Evolutionary conservation across 2,888 invertebrate genomes (phyloP).

Genomic region (Brachycybe producta): DNA sequence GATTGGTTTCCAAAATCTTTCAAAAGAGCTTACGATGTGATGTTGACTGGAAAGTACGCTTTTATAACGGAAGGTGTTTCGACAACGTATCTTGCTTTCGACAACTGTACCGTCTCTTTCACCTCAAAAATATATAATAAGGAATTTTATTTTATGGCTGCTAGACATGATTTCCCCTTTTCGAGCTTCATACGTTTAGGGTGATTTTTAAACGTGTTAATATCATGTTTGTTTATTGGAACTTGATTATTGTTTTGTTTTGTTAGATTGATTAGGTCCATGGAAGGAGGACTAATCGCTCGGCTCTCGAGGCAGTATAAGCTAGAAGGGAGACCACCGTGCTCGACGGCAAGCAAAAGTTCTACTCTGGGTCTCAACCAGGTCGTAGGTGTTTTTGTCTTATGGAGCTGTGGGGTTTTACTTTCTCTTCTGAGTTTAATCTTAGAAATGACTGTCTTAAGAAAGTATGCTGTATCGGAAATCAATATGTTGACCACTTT

Average conservation of each 20-base stretch:
- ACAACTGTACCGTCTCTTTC: conserved; percentile 11
- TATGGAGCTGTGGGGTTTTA: conserved; percentile 6
- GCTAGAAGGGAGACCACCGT: conserved; percentile 8
- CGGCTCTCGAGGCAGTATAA: conserved; percentile 2
- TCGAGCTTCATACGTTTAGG: conserved; percentile 8
- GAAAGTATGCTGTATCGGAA: too few relatives aligned
- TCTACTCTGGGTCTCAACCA: conserved; percentile 10
- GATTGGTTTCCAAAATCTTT: conserved; percentile 6
- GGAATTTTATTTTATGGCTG: conserved; percentile 12
- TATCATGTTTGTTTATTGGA: too few relatives aligned
- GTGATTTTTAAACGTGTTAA: not conserved
- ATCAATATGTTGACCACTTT: too few relatives aligned
- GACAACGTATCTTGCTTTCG: conserved; percentile 2
- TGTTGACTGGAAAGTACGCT: conserved; percentile 3
- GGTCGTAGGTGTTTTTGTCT: conserved; percentile 9
- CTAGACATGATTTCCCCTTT: conserved; percentile 15
- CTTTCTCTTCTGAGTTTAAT: too few relatives aligned
- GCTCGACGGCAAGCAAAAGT: not conserved
- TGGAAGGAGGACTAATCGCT: conserved; percentile 13
- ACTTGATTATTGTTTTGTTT: too few relatives aligned
- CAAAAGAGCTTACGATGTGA: not conserved
- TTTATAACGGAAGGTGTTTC: conserved; percentile 11
- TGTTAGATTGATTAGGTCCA: conserved; percentile 3
- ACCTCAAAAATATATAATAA: conserved; percentile 8
- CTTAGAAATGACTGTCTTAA: too few relatives aligned